Evolutionary conservation across 2,888 invertebrate genomes (phyloP).

Genomic region (Eupithecia abbreviata): DNA sequence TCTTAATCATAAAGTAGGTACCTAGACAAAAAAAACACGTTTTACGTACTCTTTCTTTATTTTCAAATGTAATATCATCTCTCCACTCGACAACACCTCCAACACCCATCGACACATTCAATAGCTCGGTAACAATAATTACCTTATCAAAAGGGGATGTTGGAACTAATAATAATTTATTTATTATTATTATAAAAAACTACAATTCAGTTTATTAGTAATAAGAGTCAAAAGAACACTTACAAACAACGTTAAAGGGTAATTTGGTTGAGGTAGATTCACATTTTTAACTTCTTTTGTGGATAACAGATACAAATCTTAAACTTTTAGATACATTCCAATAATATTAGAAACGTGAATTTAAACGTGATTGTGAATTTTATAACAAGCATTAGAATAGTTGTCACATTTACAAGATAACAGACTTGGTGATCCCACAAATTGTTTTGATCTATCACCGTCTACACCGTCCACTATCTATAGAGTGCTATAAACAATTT

Average conservation of each 20-base stretch:
- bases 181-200: constrained; percentile 68
- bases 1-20: not conserved
- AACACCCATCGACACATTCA: constrained; percentile 74
- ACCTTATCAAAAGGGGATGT: constrained; percentile 81
- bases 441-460: constrained; percentile 51
- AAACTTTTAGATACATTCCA: constrained; percentile 22
- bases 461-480: constrained; percentile 12
- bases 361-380: not conserved
- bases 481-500: not conserved
- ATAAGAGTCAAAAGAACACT: constrained; percentile 82
- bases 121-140: constrained; percentile 80
- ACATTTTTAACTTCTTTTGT: constrained; percentile 58
- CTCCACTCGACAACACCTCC: constrained; percentile 70
- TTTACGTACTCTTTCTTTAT: constrained; percentile 50
- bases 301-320: constrained; percentile 38
- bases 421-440: constrained; percentile 57
- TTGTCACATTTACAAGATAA: constrained; percentile 7
- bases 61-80: constrained; percentile 74
- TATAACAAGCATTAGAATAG: constrained; percentile 32
- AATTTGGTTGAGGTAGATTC: constrained; percentile 83
- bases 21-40: constrained; percentile 50
- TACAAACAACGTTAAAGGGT: constrained; percentile 81
- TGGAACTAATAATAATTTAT: constrained; percentile 71
- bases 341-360: constrained; percentile 29
- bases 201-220: constrained; percentile 75